Conservation (phyloP, 2,113 vertebrate species). For the Phylloscopus trochilus region DNA sequence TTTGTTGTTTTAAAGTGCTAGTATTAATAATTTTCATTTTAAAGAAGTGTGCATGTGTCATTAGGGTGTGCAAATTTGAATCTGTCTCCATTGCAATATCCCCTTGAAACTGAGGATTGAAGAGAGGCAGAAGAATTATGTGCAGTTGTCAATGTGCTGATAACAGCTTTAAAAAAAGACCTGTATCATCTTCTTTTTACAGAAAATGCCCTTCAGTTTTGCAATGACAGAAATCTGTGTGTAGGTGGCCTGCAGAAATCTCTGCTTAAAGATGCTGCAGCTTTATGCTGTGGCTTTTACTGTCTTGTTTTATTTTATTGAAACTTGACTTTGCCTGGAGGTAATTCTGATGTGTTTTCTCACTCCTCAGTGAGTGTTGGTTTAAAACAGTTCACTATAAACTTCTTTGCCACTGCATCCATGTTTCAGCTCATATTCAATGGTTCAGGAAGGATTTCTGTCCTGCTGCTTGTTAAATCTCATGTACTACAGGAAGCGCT, state of each 20-base stretch:
- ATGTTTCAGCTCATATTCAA: neutral
- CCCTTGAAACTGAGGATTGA: neutral
- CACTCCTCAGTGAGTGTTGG: neutral
- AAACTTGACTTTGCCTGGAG: neutral
- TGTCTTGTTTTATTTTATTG: neutral
- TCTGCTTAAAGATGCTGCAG: neutral
- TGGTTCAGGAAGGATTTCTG: neutral
- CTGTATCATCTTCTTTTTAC: neutral
- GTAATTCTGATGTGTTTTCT: neutral
- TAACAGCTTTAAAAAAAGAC: neutral
- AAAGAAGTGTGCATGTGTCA: neutral
- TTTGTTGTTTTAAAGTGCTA: neutral
- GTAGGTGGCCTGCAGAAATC: neutral
- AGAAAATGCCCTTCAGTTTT: neutral
- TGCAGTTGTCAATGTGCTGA: neutral
- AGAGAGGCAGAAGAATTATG: neutral
- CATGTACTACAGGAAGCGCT: neutral
- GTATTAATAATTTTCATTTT: neutral
- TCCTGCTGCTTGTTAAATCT: neutral
- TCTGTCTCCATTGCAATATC: neutral
- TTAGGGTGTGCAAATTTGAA: neutral
- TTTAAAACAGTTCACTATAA: neutral
- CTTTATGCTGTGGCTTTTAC: neutral
- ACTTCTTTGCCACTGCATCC: neutral
- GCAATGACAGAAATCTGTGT: neutral